phyloP scores from a whole-genome alignment of 2,113 vertebrate genomes.

The Nematolebias whitei region DNA sequence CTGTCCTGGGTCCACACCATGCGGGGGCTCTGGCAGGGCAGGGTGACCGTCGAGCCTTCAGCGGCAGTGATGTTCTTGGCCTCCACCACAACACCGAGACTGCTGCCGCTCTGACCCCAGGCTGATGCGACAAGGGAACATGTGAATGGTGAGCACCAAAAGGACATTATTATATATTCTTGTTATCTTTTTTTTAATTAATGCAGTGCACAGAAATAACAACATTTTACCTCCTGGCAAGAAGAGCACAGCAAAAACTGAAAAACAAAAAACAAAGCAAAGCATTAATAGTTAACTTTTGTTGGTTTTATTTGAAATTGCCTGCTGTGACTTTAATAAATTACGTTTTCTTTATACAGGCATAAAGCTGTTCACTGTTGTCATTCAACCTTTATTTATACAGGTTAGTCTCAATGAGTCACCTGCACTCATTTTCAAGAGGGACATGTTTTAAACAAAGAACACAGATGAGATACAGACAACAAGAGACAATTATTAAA shows the following conservation, averaged over 20 bases:
- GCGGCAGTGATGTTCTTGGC: slow-evolving; percentile 82
- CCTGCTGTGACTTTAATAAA: neutral
- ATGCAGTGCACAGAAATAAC: neutral
- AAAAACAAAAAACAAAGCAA: slow-evolving; percentile 62
- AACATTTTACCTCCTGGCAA: slow-evolving; percentile 65
- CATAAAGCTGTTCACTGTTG: neutral
- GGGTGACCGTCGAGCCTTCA: slow-evolving; percentile 76
- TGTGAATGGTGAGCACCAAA: neutral
- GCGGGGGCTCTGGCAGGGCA: slow-evolving; percentile 88
- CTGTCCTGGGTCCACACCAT: slow-evolving; percentile 93
- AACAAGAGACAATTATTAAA: too few species aligned
- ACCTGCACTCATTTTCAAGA: too few species aligned
- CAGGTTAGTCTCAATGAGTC: too few species aligned
- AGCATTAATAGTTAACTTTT: slow-evolving; percentile 25
- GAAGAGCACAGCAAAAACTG: slow-evolving; percentile 72
- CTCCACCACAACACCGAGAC: slow-evolving; percentile 81
- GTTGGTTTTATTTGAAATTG: neutral
- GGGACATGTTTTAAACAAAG: too few species aligned
- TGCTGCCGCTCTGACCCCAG: slow-evolving; percentile 71
- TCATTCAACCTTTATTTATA: too few species aligned
- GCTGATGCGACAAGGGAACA: slow-evolving; percentile 53
- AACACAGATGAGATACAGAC: too few species aligned
- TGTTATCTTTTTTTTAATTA: neutral
- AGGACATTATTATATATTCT: neutral
- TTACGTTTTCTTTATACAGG: neutral